Percentiles rank a stretch among this genome's conserved stretches.
Conservation (phyloP, 2,797 vertebrate species). For the Phalanger gymnotis region DNA sequence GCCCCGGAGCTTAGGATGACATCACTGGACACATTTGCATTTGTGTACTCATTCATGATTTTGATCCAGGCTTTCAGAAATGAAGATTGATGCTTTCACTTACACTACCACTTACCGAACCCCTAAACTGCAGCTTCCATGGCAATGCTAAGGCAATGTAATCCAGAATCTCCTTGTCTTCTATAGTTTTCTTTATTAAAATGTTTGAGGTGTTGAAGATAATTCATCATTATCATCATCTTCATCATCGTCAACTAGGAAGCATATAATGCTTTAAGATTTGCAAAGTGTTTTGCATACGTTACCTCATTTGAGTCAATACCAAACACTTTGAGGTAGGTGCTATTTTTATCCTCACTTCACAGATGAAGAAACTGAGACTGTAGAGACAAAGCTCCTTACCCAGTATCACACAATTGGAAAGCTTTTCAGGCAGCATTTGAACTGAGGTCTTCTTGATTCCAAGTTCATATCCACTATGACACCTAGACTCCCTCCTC, state of each 20-base stretch:
- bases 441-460: too few relatives aligned
- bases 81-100: conserved; percentile 20
- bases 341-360: background rate
- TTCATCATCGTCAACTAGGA: background rate
- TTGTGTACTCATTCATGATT: background rate
- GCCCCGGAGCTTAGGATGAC: background rate
- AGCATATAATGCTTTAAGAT: background rate
- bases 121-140: background rate
- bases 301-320: background rate
- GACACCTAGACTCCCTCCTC: background rate
- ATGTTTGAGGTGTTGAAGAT: background rate
- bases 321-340: background rate
- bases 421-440: background rate
- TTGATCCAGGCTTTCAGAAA: background rate
- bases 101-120: background rate
- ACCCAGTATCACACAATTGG: background rate
- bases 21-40: conserved; percentile 16
- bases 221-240: background rate
- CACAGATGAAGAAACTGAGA: background rate
- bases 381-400: background rate
- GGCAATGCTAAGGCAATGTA: conserved; percentile 1
- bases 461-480: background rate
- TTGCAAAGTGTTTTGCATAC: background rate
- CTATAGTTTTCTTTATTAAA: conserved; percentile 27
- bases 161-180: conserved; percentile 7